Percentiles rank a stretch among this genome's conserved stretches.
Conservation (phyloP, 2,888 invertebrate species). For the Ormyrus pomaceus region DNA sequence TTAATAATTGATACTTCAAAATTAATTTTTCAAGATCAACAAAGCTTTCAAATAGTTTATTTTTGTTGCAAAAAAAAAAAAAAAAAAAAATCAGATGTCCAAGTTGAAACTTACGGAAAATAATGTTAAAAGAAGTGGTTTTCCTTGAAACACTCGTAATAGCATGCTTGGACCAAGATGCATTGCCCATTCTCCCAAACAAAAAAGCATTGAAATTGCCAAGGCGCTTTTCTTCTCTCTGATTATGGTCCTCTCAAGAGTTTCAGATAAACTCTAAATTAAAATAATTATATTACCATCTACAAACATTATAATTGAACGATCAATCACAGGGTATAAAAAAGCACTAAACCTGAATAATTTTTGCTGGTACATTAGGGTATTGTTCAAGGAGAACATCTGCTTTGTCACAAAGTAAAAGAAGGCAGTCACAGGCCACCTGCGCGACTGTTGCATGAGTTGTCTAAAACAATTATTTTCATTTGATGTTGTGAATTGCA, state of each 20-base stretch:
- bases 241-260: conserved; percentile 77
- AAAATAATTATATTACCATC: conserved; percentile 2
- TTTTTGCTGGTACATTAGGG: conserved; percentile 84
- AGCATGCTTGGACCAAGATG: conserved; percentile 84
- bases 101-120: conserved; percentile 80
- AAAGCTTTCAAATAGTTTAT: no score
- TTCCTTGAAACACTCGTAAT: conserved; percentile 78
- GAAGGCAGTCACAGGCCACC: conserved; percentile 88
- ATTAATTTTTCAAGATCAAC: no score
- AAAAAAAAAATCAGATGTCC: no score
- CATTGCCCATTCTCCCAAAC: conserved; percentile 96
- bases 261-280: conserved; percentile 76
- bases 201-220: conserved; percentile 88
- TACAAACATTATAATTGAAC: background rate
- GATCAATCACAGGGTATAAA: background rate
- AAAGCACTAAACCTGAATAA: conserved; percentile 76
- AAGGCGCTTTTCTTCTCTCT: conserved; percentile 78
- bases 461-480: conserved; percentile 64
- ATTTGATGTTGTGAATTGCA: conserved; percentile 9
- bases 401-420: conserved; percentile 88
- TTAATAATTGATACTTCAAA: background rate
- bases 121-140: conserved; percentile 81
- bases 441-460: conserved; percentile 83
- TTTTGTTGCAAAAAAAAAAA: no score
- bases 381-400: conserved; percentile 83